A percentile compares a stretch with the other conserved stretches of the same genome.
Evolutionary conservation across 2,888 invertebrate species (phyloP).

Genomic region (Macroteleia sp.): DNA sequence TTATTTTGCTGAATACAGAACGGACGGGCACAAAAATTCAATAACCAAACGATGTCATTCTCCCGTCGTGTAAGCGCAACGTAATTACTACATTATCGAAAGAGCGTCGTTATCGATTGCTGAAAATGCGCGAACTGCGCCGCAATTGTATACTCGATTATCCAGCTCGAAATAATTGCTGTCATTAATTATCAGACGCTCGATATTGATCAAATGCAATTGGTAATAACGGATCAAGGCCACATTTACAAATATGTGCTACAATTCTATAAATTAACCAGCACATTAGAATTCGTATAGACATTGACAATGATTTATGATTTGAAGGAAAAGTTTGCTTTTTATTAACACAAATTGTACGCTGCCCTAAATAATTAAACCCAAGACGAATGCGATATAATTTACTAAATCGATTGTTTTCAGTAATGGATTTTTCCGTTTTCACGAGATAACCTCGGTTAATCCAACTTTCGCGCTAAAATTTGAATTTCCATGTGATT

Average conservation of each 20-base stretch:
- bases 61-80: constrained; percentile 47
- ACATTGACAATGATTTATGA: not conserved
- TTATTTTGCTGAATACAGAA: constrained; percentile 39
- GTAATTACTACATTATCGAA: constrained; percentile 57
- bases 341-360: too few relatives aligned
- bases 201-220: constrained; percentile 43
- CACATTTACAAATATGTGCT: constrained; percentile 19
- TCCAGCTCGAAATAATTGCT: constrained; percentile 53
- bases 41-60: constrained; percentile 51
- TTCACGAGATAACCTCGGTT: too few relatives aligned
- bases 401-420: too few relatives aligned
- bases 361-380: too few relatives aligned
- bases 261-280: constrained; percentile 1
- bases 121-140: constrained; percentile 28
- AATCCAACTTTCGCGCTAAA: too few relatives aligned
- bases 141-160: constrained; percentile 47
- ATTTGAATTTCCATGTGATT: too few relatives aligned
- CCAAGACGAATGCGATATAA: too few relatives aligned
- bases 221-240: constrained; percentile 41
- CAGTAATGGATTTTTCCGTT: too few relatives aligned
- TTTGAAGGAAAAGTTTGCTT: too few relatives aligned
- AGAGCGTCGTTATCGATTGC: constrained; percentile 48
- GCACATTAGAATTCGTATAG: not conserved
- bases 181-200: constrained; percentile 50
- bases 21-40: constrained; percentile 47